These are phyloP conservation scores for Forbesichthys papilliferus DNA, from an alignment of 2,113 vertebrate species.

Conservation along the genomic window DNA sequence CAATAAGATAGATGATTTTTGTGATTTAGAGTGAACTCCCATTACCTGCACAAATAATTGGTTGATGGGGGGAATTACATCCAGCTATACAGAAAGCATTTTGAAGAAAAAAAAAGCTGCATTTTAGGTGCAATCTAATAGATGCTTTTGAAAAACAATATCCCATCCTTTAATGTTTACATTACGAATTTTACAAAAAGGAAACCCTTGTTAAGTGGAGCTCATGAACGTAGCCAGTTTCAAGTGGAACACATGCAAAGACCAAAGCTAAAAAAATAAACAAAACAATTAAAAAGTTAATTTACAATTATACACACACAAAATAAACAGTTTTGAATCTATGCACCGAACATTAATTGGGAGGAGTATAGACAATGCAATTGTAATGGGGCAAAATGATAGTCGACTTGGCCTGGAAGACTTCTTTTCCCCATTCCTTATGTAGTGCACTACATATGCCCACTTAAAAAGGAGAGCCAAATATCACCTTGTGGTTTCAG, in stretches of 20 bases:
- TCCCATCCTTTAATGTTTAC: conserved; percentile 12
- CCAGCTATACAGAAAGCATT: too few species aligned
- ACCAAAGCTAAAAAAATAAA: conserved; percentile 33
- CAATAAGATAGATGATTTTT: conserved; percentile 10
- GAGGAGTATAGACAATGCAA: conserved; percentile 27
- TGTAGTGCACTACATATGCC: neutral
- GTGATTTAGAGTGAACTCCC: conserved; percentile 11
- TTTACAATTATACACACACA: conserved; percentile 65
- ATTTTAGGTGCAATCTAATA: conserved; percentile 1
- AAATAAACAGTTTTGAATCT: conserved; percentile 30
- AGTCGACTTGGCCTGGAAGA: conserved; percentile 12
- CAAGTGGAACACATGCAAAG: conserved; percentile 80
- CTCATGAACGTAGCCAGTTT: conserved; percentile 59
- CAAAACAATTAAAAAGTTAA: conserved; percentile 38
- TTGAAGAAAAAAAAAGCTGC: neutral
- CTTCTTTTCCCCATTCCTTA: conserved; percentile 6
- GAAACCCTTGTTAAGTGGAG: conserved; percentile 15
- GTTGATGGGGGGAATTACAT: neutral
- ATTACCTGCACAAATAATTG: conserved; percentile 16
- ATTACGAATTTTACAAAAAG: conserved; percentile 47
- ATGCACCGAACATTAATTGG: conserved; percentile 31
- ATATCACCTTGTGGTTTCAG: neutral
- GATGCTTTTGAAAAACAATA: conserved; percentile 21
- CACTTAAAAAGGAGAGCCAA: neutral
- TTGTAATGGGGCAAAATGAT: conserved; percentile 34